These are phyloP conservation scores for Cephalotes varians DNA, from an alignment of 2,888 invertebrate species.

Conservation along the genomic window DNA sequence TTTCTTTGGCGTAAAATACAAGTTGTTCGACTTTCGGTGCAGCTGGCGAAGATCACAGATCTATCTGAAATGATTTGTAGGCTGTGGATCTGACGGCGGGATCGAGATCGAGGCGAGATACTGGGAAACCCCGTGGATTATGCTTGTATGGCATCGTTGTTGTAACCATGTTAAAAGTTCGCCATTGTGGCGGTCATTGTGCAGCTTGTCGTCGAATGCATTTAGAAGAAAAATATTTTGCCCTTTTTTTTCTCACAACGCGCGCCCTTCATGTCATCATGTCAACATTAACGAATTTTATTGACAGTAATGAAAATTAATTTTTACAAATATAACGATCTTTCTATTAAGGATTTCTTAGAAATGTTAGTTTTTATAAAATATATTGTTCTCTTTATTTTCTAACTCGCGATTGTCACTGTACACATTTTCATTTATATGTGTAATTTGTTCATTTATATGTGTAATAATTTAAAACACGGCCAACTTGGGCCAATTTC, in stretches of 20 bases:
- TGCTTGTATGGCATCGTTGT: constrained; percentile 74
- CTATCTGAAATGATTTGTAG: constrained; percentile 77
- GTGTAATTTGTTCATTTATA: background rate
- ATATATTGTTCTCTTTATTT: background rate
- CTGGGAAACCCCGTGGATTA: constrained; percentile 80
- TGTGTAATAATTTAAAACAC: too few relatives aligned
- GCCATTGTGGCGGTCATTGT: constrained; percentile 78
- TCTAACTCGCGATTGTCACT: background rate
- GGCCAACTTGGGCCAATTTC: too few relatives aligned
- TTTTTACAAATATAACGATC: background rate
- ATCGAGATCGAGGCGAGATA: constrained; percentile 80
- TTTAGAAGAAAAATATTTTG: constrained; percentile 76
- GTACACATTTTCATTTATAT: background rate
- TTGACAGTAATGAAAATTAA: background rate
- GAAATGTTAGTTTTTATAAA: background rate
- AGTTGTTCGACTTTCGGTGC: constrained; percentile 56
- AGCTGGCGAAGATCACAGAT: constrained; percentile 67
- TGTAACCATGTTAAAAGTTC: constrained; percentile 79
- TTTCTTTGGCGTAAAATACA: constrained; percentile 13
- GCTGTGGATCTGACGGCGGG: constrained; percentile 72
- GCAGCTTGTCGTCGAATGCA: constrained; percentile 76
- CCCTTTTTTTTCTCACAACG: constrained; percentile 72
- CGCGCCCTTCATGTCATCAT: constrained; percentile 26
- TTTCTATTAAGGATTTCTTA: background rate
- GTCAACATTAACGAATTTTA: constrained; percentile 3